These are phyloP conservation scores for Maniola jurtina DNA, from an alignment of 1,140 invertebrate species.

Conservation along the genomic window DNA sequence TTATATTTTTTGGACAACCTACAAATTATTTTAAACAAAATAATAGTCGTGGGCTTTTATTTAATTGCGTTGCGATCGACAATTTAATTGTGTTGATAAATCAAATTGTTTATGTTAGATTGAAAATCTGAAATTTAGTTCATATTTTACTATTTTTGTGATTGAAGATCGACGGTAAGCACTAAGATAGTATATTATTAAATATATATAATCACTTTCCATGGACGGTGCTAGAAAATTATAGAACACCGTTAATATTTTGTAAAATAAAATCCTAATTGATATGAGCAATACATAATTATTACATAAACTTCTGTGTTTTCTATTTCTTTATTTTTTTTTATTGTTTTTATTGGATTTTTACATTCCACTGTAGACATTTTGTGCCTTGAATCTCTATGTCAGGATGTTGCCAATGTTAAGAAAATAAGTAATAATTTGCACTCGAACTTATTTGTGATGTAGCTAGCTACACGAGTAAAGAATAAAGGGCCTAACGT, in stretches of 20 bases:
- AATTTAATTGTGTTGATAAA: background rate
- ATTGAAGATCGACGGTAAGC: slow-evolving; percentile 19
- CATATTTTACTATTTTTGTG: slow-evolving; percentile 14
- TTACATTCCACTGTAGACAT: slow-evolving; percentile 39
- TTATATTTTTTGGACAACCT: background rate
- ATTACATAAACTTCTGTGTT: background rate
- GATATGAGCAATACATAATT: background rate
- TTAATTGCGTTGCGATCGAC: background rate
- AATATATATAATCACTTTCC: slow-evolving; percentile 41
- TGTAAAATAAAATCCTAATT: background rate
- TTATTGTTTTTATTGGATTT: slow-evolving; percentile 7
- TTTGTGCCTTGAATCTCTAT: slow-evolving; percentile 50
- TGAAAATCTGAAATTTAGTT: slow-evolving; percentile 7
- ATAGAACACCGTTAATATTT: background rate
- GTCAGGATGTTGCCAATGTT: slow-evolving; percentile 30
- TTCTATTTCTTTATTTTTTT: background rate
- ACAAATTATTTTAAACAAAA: background rate
- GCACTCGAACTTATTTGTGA: slow-evolving; percentile 22
- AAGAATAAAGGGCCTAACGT: slow-evolving; percentile 35
- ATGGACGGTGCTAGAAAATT: slow-evolving; percentile 50
- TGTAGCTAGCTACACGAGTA: slow-evolving; percentile 12
- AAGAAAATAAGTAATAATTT: slow-evolving; percentile 9
- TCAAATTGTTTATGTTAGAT: background rate
- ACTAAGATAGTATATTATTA: slow-evolving; percentile 3
- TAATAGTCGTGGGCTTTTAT: background rate